Base-by-base conservation (phyloP, 1,140 invertebrate genomes). In the Ceratosolen solmsi region DNA sequence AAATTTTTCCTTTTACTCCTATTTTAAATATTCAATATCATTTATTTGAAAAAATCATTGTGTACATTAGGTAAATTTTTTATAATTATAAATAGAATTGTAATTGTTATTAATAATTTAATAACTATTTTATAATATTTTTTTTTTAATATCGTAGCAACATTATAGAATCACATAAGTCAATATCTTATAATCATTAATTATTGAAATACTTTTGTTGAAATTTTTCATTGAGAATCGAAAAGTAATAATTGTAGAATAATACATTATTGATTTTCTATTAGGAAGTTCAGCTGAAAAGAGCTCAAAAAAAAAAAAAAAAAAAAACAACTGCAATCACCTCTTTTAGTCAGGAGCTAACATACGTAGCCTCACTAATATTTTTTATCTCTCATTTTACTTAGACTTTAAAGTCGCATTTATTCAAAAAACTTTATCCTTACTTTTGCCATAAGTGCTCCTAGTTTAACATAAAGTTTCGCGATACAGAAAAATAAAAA, bases 201-300 rank as follows among this genome's bases (percentile, higher is more conserved):
- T n/a, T n/a, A n/a, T n/a, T n/a, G n/a, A n/a, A n/a, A n/a, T n/a
- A n/a, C n/a, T n/a, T n/a, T n/a, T n/a, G n/a, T n/a, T n/a, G n/a
- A n/a, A n/a, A 36, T 33, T 2, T 65, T 65, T 22, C 17, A 0
- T 27, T 63, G 13, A 30, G 4, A 30, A 13, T 36, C 36, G 30
- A 20, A 65, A 60, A 36, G 4, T 36, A 5, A 2, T 1, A 36
- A 36, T 15, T 65, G 11, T 9, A 63, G 30, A 33, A 65, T 65
- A 36, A 36, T 27, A 65, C 17, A 65, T 5, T 65, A 36, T 65
- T 65, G 60, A 36, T 65, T 65, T 65, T 65, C 60, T 65, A 36
- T 65, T 65, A 36, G 15, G 17, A 36, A 30, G 30, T 65, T 65
- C 9, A 65, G 20, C 60, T 36, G 33, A 20, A 20, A 65, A 36